Evolutionary conservation across 2,113 vertebrate genomes (phyloP).

Genomic region (Sylvia atricapilla): DNA sequence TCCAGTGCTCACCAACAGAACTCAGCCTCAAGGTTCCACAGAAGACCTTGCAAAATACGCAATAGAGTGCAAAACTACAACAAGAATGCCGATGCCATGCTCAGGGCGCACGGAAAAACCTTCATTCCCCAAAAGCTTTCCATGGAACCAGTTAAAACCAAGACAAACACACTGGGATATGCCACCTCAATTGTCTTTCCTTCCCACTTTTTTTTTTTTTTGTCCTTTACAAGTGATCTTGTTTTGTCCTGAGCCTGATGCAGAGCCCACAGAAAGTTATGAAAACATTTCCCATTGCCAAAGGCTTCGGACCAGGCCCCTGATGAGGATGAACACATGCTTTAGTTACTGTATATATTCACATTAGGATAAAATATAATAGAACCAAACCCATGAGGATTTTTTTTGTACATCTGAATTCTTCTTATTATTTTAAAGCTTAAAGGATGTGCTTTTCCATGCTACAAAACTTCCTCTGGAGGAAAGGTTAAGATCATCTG

Average conservation of each 20-base stretch:
- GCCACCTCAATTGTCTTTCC: background rate
- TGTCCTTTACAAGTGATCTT: background rate
- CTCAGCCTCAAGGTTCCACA: slow-evolving; percentile 3
- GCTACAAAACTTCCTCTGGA: slow-evolving; percentile 49
- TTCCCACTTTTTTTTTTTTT: background rate
- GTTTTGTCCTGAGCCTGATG: background rate
- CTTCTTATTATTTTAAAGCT: slow-evolving; percentile 47
- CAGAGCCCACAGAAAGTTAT: background rate
- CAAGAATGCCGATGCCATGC: background rate
- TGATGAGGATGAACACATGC: background rate
- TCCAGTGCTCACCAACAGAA: background rate
- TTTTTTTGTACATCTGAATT: slow-evolving; percentile 31
- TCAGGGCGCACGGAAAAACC: background rate
- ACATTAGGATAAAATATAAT: background rate
- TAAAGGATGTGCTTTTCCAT: slow-evolving; percentile 59
- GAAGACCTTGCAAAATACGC: background rate
- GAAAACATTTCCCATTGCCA: background rate
- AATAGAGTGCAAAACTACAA: slow-evolving; percentile 71
- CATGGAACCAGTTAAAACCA: slow-evolving; percentile 4
- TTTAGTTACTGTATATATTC: slow-evolving; percentile 32
- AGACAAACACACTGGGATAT: background rate
- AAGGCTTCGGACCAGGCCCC: background rate
- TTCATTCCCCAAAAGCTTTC: slow-evolving; percentile 9
- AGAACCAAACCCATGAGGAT: slow-evolving; percentile 21
- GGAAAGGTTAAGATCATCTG: slow-evolving; percentile 18